These are phyloP conservation scores for Rynchops niger DNA, from an alignment of 2,113 vertebrate species.

Conservation along the genomic window DNA sequence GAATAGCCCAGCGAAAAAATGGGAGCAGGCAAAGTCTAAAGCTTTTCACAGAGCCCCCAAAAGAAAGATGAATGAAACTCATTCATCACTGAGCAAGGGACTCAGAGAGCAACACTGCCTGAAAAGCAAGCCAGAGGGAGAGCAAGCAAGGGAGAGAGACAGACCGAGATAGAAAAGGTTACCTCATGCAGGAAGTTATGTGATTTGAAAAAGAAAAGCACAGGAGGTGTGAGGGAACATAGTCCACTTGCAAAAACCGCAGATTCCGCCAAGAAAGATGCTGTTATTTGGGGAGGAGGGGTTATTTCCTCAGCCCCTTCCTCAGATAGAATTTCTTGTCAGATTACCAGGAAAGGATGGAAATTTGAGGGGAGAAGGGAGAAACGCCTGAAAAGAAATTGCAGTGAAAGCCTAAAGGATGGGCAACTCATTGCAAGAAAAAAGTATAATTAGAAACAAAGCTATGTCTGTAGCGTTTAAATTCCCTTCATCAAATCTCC, in stretches of 20 bases:
- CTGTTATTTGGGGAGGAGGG: background rate
- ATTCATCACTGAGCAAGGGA: constrained; percentile 79
- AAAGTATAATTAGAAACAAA: background rate
- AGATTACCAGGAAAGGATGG: background rate
- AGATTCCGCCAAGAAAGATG: background rate
- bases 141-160: constrained; percentile 19
- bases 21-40: constrained; percentile 78
- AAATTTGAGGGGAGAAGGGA: background rate
- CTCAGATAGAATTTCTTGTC: background rate
- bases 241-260: background rate
- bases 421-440: background rate
- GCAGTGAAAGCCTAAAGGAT: background rate
- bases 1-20: constrained; percentile 74
- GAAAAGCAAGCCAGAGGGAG: constrained; percentile 65
- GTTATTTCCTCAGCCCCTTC: background rate
- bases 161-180: constrained; percentile 47
- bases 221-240: constrained; percentile 10
- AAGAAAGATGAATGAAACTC: constrained; percentile 82
- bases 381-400: background rate
- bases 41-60: constrained; percentile 76
- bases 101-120: constrained; percentile 55
- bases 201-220: constrained; percentile 57
- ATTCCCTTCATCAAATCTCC: background rate
- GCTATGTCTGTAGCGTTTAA: background rate
- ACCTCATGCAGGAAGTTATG: constrained; percentile 57